These are phyloP conservation scores for Hassar affinis DNA, from an alignment of 2,113 vertebrate species.

Conservation along the genomic window DNA sequence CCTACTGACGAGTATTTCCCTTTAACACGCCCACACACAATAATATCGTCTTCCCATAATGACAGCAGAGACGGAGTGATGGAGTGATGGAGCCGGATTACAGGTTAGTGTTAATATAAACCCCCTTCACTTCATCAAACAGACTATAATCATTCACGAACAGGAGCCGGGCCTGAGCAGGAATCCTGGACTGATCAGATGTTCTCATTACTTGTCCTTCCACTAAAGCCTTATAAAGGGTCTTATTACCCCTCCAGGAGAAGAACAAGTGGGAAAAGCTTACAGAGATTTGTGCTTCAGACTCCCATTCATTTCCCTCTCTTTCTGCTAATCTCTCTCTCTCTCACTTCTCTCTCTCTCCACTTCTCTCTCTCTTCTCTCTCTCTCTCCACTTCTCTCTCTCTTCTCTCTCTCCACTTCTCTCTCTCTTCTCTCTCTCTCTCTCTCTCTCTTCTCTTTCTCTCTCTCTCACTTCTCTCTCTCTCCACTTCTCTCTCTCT, in stretches of 20 bases:
- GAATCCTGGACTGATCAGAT: neutral
- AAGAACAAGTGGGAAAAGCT: too few species aligned
- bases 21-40: too few species aligned
- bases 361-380: conserved; percentile 50
- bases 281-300: neutral
- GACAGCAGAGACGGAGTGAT: neutral
- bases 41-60: too few species aligned
- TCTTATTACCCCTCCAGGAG: too few species aligned
- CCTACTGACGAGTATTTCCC: too few species aligned
- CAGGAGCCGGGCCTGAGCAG: neutral
- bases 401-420: conserved; percentile 53
- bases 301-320: conserved; percentile 10
- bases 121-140: neutral
- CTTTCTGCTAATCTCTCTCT: neutral
- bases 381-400: conserved; percentile 48
- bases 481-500: conserved; percentile 50
- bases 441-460: conserved; percentile 49
- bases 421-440: conserved; percentile 48
- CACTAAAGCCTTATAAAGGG: too few species aligned
- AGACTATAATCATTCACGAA: neutral
- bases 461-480: conserved; percentile 48
- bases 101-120: neutral
- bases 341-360: conserved; percentile 42
- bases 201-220: too few species aligned
- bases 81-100: neutral